phyloP scores from a whole-genome alignment of 37 sponge, comb jelly and placozoan species.

The Chondrosia reniformis region DNA sequence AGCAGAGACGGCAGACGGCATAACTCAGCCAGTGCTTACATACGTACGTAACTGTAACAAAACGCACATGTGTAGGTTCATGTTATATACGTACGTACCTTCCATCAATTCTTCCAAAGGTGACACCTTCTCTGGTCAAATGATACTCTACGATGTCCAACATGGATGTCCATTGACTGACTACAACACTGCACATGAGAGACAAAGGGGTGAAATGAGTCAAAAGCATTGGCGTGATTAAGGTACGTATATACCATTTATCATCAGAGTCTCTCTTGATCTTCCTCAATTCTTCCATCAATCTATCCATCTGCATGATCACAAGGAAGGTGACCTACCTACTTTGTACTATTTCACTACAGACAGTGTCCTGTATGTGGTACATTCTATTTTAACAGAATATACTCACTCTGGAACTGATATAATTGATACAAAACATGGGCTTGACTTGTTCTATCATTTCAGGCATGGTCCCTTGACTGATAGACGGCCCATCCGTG shows the following conservation, averaged over 20 bases:
- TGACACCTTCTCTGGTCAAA: conserved; percentile 27
- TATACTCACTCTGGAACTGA: too few species aligned
- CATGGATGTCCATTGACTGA: conserved; percentile 74
- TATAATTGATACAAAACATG: too few species aligned
- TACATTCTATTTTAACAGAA: too few species aligned
- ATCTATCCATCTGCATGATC: too few species aligned
- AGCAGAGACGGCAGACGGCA: neutral
- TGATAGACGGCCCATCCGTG: neutral
- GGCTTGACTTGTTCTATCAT: too few species aligned
- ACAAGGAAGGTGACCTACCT: too few species aligned
- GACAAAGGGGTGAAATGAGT: neutral
- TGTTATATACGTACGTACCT: conserved; percentile 25
- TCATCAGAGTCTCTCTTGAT: neutral
- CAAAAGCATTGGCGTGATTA: neutral
- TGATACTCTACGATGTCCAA: conserved; percentile 52
- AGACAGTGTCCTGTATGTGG: too few species aligned
- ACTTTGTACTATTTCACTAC: too few species aligned
- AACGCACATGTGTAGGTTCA: neutral
- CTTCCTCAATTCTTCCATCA: too few species aligned
- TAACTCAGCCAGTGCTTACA: neutral
- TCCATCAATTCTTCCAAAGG: conserved; percentile 52
- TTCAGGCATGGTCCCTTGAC: neutral
- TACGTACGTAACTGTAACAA: neutral
- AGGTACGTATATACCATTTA: neutral
- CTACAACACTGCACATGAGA: conserved; percentile 42